Conservation (phyloP, 2,797 vertebrate species). For the Lacerta bilineata region DNA sequence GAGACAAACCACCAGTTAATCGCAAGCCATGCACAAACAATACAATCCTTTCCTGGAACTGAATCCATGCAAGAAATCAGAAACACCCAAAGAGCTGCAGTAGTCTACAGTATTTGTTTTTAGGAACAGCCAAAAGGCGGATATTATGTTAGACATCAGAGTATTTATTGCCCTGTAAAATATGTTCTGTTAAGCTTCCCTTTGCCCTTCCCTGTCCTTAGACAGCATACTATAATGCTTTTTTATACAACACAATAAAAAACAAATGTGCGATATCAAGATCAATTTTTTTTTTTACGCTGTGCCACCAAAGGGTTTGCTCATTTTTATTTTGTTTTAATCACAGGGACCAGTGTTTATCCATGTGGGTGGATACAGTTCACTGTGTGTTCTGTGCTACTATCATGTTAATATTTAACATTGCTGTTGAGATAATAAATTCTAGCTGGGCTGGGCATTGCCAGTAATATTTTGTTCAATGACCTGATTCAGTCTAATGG, state of each 20-base stretch:
- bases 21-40: not conserved
- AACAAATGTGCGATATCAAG: conserved; percentile 20
- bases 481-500: conserved; percentile 29
- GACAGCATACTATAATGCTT: conserved; percentile 61
- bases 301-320: conserved; percentile 62
- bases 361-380: conserved; percentile 62
- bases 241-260: conserved; percentile 62
- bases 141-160: conserved; percentile 63
- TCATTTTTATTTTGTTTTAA: conserved; percentile 56
- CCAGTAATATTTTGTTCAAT: conserved; percentile 48
- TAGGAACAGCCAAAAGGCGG: conserved; percentile 34
- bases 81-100: conserved; percentile 25
- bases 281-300: conserved; percentile 58
- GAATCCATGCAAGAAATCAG: conserved; percentile 40
- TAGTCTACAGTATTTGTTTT: conserved; percentile 51
- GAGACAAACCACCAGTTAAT: not conserved
- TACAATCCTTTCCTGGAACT: conserved; percentile 18
- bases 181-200: conserved; percentile 59
- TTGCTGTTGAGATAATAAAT: conserved; percentile 55
- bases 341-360: conserved; percentile 63
- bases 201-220: conserved; percentile 67
- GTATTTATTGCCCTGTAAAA: conserved; percentile 63
- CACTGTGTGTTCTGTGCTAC: conserved; percentile 42
- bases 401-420: conserved; percentile 63
- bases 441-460: conserved; percentile 46